Conservation (phyloP, 37 sponge, comb jelly and placozoan species). For the Theonella swinhoei region DNA sequence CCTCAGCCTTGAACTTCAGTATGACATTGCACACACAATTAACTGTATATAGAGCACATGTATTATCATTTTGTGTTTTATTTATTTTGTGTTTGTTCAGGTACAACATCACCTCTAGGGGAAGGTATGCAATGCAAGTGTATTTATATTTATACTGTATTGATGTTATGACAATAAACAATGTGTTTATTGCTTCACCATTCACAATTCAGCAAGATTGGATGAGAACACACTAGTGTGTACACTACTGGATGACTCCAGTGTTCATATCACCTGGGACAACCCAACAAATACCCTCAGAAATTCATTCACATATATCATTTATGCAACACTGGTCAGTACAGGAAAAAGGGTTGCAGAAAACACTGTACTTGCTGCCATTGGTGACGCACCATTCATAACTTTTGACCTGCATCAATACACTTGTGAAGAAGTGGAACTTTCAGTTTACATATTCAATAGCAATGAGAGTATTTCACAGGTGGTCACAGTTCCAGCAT, state of each 20-base stretch:
- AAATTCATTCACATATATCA: background rate
- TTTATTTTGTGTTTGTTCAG: too few species aligned
- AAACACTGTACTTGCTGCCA: background rate
- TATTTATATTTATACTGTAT: background rate
- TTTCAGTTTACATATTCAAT: background rate
- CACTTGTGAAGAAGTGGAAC: background rate
- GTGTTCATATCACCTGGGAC: background rate
- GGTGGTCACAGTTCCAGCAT: background rate
- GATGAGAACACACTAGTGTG: background rate
- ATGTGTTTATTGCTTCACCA: background rate
- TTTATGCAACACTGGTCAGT: background rate
- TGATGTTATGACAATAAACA: background rate
- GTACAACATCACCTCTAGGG: background rate
- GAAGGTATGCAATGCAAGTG: too few species aligned
- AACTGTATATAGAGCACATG: too few species aligned
- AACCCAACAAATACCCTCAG: background rate
- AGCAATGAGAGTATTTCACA: background rate
- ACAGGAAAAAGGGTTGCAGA: background rate
- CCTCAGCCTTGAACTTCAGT: background rate
- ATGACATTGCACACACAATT: background rate
- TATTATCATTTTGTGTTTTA: too few species aligned
- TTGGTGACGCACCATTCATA: background rate
- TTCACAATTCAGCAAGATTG: background rate
- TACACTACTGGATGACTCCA: background rate
- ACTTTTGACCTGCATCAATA: background rate